Evolutionary conservation across 2,888 invertebrate species (phyloP), one percentile per base, ranked within the genome.

Genomic region (Agrochola circellaris): DNA sequence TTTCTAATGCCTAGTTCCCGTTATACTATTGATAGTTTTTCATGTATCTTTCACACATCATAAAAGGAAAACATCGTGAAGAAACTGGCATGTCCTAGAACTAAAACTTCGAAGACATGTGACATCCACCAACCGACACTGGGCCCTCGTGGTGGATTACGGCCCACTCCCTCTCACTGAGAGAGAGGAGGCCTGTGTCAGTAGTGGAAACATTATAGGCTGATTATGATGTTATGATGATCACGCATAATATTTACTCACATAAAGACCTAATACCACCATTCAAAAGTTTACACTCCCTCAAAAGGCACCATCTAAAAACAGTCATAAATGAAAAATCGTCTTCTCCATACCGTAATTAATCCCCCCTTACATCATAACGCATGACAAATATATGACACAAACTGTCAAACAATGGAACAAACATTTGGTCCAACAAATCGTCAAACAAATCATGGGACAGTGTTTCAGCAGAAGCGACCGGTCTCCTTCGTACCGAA

Each of bases 371-470:
- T 61, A 48, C 15, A 73, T 45, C 42, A 60, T 66, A 60, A 71
- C 54, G 38, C 42, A 79, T 75, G 79, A 68, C 74, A 75, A 72
- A 82, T 61, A 68, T 82, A 79, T 70, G 66, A 45, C 64, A 7
- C 48, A 67, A 84, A 84, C 75, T 84, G 84, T 84, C 75, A 84
- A 84, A 84, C 77, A 73, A 62, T 67, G 38, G 26, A 65, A 75
- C 77, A 73, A 84, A 84, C 84, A 81, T 84, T 84, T 70, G 66
- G 64, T 58, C 79, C 84, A 86, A 87, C 86, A 68, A 81, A 86
- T 87, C 77, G 86, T 71, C 77, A 61, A 83, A 88, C 88, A 86
- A 87, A 81, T 87, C 83, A 87, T 73, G 73, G 80, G 75, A 51
- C 79, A 83, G 70, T 66, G 38, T 65, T 75, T 58, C 69, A 85